Evolutionary conservation across 2,113 vertebrate species (phyloP).

Genomic region (Megaleporinus macrocephalus): DNA sequence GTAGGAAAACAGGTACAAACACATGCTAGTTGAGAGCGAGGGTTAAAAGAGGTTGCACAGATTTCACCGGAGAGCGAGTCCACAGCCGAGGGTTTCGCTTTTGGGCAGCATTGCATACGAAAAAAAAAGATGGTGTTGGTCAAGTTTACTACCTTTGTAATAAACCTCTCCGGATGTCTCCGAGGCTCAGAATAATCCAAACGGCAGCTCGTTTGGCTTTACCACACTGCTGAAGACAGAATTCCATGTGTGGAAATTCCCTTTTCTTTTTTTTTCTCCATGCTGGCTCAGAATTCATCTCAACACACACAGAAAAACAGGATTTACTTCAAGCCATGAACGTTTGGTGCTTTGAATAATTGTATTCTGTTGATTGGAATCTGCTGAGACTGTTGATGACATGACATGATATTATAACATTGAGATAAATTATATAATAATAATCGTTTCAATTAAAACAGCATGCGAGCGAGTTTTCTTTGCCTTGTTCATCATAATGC

Average conservation of each 20-base stretch:
- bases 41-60: background rate
- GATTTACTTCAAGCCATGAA: too few species aligned
- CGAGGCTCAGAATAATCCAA: background rate
- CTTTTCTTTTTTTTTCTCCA: too few species aligned
- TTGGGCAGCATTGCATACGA: background rate
- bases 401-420: background rate
- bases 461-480: background rate
- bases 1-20: background rate
- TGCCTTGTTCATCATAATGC: background rate
- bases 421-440: background rate
- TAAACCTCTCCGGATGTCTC: constrained; percentile 7
- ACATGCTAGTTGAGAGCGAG: background rate
- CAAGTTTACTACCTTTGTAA: background rate
- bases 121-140: background rate
- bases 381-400: background rate
- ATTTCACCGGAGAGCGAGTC: background rate
- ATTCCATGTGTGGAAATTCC: background rate
- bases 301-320: too few species aligned
- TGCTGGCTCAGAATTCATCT: too few species aligned
- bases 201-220: background rate
- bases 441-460: background rate
- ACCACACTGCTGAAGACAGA: background rate
- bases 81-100: background rate
- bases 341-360: background rate
- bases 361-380: background rate